These are phyloP conservation scores for Drosophila mayaguana DNA, from an alignment of 2,888 invertebrate species.

Conservation along the genomic window DNA sequence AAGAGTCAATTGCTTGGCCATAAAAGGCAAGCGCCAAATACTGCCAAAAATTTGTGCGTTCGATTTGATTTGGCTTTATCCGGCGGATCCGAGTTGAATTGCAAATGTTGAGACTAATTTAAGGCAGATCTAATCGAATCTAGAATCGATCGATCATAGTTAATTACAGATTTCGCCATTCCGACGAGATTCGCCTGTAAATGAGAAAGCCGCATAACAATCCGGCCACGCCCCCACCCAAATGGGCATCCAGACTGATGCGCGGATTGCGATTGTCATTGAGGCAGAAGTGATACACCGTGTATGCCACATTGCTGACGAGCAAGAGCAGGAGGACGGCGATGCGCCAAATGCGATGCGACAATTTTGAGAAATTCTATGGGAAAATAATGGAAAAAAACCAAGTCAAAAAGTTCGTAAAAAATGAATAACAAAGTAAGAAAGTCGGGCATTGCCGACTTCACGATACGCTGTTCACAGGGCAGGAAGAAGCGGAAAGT, in stretches of 20 bases:
- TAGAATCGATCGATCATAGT: not conserved
- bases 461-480: not conserved
- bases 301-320: slow-evolving; percentile 88
- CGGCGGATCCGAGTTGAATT: slow-evolving; percentile 37
- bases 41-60: slow-evolving; percentile 18
- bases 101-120: slow-evolving; percentile 29
- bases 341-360: slow-evolving; percentile 86
- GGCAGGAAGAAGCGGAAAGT: not conserved
- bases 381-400: slow-evolving; percentile 48
- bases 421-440: slow-evolving; percentile 24
- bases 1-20: slow-evolving; percentile 27
- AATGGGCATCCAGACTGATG: slow-evolving; percentile 90
- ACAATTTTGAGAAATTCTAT: slow-evolving; percentile 85
- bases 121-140: not conserved
- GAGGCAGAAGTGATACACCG: slow-evolving; percentile 85
- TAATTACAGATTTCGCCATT: not conserved
- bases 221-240: slow-evolving; percentile 89
- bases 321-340: slow-evolving; percentile 88
- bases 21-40: slow-evolving; percentile 15
- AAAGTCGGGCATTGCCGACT: not conserved
- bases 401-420: slow-evolving; percentile 28
- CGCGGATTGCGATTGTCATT: slow-evolving; percentile 85
- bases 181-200: slow-evolving; percentile 34
- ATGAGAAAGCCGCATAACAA: slow-evolving; percentile 82
- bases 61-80: slow-evolving; percentile 3